These are phyloP conservation scores for Mormoops blainvillei DNA, from an alignment of 2,113 vertebrate genomes.

Conservation along the genomic window DNA sequence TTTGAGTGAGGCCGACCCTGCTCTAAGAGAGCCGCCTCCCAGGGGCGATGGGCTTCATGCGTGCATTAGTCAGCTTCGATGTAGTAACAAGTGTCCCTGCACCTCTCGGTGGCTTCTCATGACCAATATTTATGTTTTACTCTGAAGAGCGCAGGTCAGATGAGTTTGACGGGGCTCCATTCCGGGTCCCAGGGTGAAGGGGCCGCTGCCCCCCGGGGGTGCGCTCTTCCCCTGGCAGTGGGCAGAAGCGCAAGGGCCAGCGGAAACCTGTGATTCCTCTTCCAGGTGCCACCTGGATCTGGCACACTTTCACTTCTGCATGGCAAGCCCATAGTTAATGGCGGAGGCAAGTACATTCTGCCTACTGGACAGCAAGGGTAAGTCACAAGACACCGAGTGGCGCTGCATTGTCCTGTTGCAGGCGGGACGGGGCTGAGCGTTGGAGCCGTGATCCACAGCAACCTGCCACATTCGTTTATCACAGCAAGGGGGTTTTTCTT, in stretches of 20 bases:
- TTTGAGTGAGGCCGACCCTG: neutral
- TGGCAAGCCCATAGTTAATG: neutral
- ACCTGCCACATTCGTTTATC: neutral
- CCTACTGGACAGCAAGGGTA: neutral
- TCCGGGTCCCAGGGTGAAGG: neutral
- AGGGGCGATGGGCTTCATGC: neutral
- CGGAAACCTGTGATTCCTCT: neutral
- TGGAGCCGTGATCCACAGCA: neutral
- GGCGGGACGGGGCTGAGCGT: neutral
- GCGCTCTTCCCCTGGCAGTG: fast-evolving
- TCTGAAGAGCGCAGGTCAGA: neutral
- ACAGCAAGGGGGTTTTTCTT: fast-evolving
- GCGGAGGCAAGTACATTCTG: neutral
- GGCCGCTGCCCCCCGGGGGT: no score
- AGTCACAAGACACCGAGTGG: fast-evolving
- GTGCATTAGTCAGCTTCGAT: neutral
- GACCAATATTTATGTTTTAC: neutral
- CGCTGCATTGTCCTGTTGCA: neutral
- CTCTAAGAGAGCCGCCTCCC: neutral
- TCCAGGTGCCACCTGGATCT: fast-evolving
- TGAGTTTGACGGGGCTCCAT: neutral
- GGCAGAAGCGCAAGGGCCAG: neutral
- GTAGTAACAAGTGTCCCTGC: neutral
- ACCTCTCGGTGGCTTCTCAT: neutral
- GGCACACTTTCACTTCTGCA: no score